These are phyloP conservation scores for Hucho hucho DNA, from an alignment of 2,113 vertebrate genomes.

Conservation along the genomic window DNA sequence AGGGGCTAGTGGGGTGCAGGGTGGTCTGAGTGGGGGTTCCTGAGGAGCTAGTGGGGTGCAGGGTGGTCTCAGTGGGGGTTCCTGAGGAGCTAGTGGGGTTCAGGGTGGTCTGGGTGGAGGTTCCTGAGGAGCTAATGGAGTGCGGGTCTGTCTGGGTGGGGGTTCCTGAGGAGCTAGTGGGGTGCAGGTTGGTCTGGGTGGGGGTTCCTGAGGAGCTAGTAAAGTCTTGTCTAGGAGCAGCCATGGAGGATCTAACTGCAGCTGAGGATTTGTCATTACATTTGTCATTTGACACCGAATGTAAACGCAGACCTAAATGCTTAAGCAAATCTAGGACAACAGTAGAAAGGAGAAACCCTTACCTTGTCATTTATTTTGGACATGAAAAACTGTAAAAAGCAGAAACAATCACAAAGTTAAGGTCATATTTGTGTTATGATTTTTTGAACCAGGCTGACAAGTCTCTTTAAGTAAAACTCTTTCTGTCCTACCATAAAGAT, in stretches of 20 bases:
- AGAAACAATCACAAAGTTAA: background rate
- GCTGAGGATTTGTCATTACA: too few species aligned
- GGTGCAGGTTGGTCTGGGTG: too few species aligned
- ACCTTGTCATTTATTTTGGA: constrained; percentile 31
- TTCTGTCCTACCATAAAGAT: background rate
- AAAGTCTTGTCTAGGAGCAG: too few species aligned
- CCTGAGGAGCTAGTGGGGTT: background rate
- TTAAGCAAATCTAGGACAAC: too few species aligned
- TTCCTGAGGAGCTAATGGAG: too few species aligned
- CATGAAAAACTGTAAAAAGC: constrained; percentile 43
- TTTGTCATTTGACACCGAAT: too few species aligned
- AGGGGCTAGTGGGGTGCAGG: too few species aligned
- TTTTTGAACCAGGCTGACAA: background rate
- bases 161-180: background rate
- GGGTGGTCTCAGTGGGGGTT: background rate
- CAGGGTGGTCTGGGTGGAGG: accelerated
- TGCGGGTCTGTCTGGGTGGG: too few species aligned
- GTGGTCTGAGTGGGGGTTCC: accelerated
- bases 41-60: background rate
- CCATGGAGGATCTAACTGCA: too few species aligned
- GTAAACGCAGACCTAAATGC: too few species aligned
- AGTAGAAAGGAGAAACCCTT: constrained; percentile 9
- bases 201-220: too few species aligned
- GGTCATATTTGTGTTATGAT: background rate
- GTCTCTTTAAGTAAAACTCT: background rate